phyloP scores from a whole-genome alignment of 2,888 invertebrate genomes.

The Nineta flava region DNA sequence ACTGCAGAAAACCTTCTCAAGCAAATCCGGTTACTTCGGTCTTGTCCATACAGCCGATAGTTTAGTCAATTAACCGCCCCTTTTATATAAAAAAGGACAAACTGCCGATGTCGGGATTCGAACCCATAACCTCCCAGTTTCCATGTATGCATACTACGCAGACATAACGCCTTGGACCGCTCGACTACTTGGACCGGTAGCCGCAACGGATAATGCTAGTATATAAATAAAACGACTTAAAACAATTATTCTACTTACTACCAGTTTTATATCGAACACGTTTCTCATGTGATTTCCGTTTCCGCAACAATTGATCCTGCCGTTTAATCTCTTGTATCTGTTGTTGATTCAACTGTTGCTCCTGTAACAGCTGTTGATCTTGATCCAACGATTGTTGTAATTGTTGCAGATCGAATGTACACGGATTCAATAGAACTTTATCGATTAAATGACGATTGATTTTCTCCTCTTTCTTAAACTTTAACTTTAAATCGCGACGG shows the following conservation, averaged over 20 bases:
- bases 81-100: too few species aligned
- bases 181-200: too few species aligned
- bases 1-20: too few species aligned
- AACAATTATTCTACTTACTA: background rate
- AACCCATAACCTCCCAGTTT: too few species aligned
- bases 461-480: constrained; percentile 85
- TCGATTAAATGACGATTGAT: constrained; percentile 56
- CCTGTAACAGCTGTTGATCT: constrained; percentile 24
- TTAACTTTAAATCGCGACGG: constrained; percentile 71
- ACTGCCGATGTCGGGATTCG: too few species aligned
- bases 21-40: too few species aligned
- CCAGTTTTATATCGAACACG: background rate
- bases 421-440: constrained; percentile 53
- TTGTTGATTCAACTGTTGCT: constrained; percentile 17
- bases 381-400: constrained; percentile 39
- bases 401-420: constrained; percentile 48
- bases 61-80: too few species aligned
- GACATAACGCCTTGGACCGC: too few species aligned
- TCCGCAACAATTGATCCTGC: constrained; percentile 6
- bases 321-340: constrained; percentile 14
- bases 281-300: constrained; percentile 3
- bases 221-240: too few species aligned
- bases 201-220: too few species aligned
- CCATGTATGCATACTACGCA: too few species aligned
- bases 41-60: too few species aligned